A percentile compares a stretch with the other conserved stretches of the same genome.
Conservation (phyloP, 2,888 invertebrate species). For the Mystacides longicornis region DNA sequence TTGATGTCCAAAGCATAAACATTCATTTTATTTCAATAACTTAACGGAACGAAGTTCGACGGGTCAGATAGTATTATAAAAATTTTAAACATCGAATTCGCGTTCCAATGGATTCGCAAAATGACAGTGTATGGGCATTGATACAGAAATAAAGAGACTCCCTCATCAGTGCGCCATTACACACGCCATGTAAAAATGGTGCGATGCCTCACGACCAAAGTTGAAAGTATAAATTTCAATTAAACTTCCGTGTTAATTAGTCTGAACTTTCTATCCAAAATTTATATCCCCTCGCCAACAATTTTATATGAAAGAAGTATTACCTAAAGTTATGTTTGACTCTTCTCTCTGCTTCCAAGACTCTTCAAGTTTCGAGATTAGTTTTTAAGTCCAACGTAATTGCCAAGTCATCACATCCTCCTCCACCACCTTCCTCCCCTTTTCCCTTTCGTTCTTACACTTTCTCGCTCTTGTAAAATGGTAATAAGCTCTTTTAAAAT, state of each 20-base stretch:
- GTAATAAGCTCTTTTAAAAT: slow-evolving; percentile 7
- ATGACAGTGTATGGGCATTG: no score
- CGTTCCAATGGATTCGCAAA: no score
- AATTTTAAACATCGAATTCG: no score
- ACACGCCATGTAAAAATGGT: no score
- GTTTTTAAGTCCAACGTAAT: slow-evolving; percentile 26
- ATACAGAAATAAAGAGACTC: no score
- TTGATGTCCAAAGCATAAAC: no score
- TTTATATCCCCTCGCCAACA: slow-evolving; percentile 18
- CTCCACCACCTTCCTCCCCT: slow-evolving; percentile 11
- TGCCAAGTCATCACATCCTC: slow-evolving; percentile 25
- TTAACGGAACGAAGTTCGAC: no score
- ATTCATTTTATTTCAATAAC: no score
- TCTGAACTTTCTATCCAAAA: slow-evolving; percentile 24
- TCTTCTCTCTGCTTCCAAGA: slow-evolving; percentile 15
- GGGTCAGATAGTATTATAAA: no score
- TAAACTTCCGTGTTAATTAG: slow-evolving; percentile 25
- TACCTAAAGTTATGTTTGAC: slow-evolving; percentile 19
- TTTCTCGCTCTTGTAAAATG: no score
- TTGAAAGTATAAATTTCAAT: slow-evolving; percentile 27
- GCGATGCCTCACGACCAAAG: slow-evolving; percentile 21
- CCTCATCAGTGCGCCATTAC: no score
- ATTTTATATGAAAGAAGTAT: slow-evolving; percentile 12
- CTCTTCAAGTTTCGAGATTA: slow-evolving; percentile 23
- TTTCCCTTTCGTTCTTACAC: no score